phyloP scores from a whole-genome alignment of 2,888 invertebrate species.

The Melieria omissa region DNA sequence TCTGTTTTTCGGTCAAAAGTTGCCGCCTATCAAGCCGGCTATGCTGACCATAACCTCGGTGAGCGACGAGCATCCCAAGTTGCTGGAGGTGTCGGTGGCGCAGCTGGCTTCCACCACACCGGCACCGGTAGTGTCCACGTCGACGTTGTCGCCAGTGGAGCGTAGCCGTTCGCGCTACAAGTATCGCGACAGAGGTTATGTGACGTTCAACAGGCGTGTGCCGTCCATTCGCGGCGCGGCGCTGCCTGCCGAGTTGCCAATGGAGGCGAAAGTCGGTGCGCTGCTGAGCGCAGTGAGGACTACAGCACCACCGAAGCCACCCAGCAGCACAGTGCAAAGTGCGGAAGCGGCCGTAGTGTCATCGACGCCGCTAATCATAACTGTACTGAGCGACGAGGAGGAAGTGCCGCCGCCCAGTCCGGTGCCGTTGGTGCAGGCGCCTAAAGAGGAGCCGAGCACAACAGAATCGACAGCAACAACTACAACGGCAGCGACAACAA shows the following conservation, averaged over 20 bases:
- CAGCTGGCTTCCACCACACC: slow-evolving; percentile 47
- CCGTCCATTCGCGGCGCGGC: slow-evolving; percentile 34
- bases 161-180: slow-evolving; percentile 57
- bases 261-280: slow-evolving; percentile 10
- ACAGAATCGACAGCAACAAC: slow-evolving; percentile 20
- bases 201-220: slow-evolving; percentile 42
- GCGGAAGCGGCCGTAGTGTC: slow-evolving; percentile 32
- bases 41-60: slow-evolving; percentile 66
- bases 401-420: slow-evolving; percentile 44
- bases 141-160: slow-evolving; percentile 54
- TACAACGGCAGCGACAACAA: not conserved
- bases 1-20: slow-evolving; percentile 77
- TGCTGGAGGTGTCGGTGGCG: slow-evolving; percentile 73
- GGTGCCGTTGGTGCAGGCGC: too few relatives aligned
- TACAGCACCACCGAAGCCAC: not conserved
- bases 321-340: slow-evolving; percentile 18
- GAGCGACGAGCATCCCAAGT: slow-evolving; percentile 69
- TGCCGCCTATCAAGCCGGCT: slow-evolving; percentile 66
- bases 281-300: not conserved
- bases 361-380: slow-evolving; percentile 61
- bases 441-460: not conserved
- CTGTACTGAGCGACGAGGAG: slow-evolving; percentile 60
- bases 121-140: slow-evolving; percentile 24
- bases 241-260: slow-evolving; percentile 36
- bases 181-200: slow-evolving; percentile 50